Conservation (phyloP, 2,797 vertebrate genomes). For the Synaphobranchus kaupii region DNA sequence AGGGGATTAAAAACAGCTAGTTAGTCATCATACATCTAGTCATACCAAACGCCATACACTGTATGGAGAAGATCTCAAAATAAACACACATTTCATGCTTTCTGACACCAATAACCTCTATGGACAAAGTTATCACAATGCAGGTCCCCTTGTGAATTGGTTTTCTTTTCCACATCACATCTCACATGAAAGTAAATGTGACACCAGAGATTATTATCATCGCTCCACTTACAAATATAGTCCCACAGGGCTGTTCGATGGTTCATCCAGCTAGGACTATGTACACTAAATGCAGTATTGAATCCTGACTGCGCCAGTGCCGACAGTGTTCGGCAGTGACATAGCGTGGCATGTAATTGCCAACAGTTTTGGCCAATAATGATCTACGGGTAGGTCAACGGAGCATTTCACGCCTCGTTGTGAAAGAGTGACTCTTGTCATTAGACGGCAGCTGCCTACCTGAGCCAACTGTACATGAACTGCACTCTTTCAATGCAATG, state of each 20-base stretch:
- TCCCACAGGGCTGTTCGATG: too few relatives aligned
- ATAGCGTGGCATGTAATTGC: neutral
- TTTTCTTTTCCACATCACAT: constrained; percentile 6
- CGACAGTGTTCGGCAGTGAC: too few relatives aligned
- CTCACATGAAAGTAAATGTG: neutral
- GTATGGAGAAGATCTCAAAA: neutral
- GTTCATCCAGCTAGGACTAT: neutral
- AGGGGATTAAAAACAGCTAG: neutral
- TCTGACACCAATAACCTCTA: too few relatives aligned
- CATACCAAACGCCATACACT: neutral
- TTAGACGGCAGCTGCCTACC: neutral
- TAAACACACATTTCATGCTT: neutral
- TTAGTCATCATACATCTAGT: neutral
- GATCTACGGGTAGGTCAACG: neutral
- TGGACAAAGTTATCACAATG: too few relatives aligned
- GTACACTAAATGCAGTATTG: neutral
- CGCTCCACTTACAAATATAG: neutral
- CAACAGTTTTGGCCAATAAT: neutral
- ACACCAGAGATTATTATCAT: neutral
- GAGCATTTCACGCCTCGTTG: neutral
- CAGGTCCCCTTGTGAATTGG: neutral
- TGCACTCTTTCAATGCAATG: neutral
- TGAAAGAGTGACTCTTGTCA: neutral
- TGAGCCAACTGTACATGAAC: neutral
- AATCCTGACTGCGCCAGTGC: neutral